Evolutionary conservation across 2,888 invertebrate species (phyloP), one percentile per base, ranked within the genome.

Genomic region (Eupeodes latifasciatus): DNA sequence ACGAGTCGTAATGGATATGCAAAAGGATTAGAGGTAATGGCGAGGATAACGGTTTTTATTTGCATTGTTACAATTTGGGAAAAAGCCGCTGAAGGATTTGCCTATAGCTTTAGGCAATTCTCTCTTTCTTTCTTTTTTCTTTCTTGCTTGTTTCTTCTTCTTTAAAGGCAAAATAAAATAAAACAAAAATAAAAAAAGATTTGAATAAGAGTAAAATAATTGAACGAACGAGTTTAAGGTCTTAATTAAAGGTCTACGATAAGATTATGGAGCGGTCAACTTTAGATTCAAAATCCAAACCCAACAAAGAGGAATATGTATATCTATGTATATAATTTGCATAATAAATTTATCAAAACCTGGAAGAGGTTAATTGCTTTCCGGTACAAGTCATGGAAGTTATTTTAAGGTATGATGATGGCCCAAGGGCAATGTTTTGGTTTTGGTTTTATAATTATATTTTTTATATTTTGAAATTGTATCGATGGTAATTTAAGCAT

Each of bases 21-120:
- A 85, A 88, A 51, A 78, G 81, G 85, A 88, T 85, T 88, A 78
- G 55, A 77, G 69, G 75, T 77, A 85, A 74, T 69, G 61, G 49
- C 16, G 75, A 74, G 84, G 84, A 77, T 80, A 84, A 78, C 72
- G 47, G 47, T 57, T 57, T 62, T 57, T 74, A 75, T 61, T 62
- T 61, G 75, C 36, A 75, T 62, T 75, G 75, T 62, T 51, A 74
- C 72, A 27, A 47, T 72, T 72, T 57, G n/a, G 19, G 40, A 55
- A 11, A 57, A 57, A 57, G 19, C 71, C 40, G 44, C 55, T 71
- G 72, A 57, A 72, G 57, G 44, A 47, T 47, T 72, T 57, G 14
- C 5, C 5, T 36, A 40, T 47, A 10, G 27, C 40, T 6, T 40
- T 40, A 2, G 62, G 61, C 40, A 51, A 14, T n/a, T 12, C n/a